Evolutionary conservation across 2,797 vertebrate species (phyloP).

Genomic region (Macropodus opercularis): DNA sequence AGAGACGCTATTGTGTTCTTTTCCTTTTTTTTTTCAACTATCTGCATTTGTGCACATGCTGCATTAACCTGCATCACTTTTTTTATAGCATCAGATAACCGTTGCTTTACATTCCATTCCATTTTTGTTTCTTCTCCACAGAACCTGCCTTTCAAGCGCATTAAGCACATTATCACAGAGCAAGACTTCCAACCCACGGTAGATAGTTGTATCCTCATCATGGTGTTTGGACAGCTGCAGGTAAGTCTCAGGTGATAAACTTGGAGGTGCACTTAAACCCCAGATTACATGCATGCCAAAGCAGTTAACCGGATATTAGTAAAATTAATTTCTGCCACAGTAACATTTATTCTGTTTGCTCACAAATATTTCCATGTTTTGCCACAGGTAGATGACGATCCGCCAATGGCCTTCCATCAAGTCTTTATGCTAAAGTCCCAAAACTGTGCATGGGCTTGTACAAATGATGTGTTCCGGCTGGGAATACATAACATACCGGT

Average conservation of each 20-base stretch:
- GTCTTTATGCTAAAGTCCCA: constrained; percentile 82
- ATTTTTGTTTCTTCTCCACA: constrained; percentile 46
- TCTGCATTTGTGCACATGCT: background rate
- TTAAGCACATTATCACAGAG: constrained; percentile 80
- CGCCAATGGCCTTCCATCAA: constrained; percentile 84
- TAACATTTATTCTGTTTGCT: background rate
- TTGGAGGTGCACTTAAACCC: background rate
- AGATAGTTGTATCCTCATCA: constrained; percentile 80
- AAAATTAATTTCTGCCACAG: background rate
- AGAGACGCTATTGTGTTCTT: background rate
- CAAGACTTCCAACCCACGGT: constrained; percentile 82
- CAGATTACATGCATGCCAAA: background rate
- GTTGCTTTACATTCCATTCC: background rate
- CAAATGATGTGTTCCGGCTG: constrained; percentile 84
- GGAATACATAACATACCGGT: constrained; percentile 82
- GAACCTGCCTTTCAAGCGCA: constrained; percentile 82
- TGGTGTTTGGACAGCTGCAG: constrained; percentile 83
- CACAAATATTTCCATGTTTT: background rate
- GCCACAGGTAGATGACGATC: constrained; percentile 79
- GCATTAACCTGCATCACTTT: background rate
- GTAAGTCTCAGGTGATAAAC: constrained; percentile 50
- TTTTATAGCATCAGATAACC: background rate
- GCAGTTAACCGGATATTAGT: too few species aligned
- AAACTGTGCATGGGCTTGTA: constrained; percentile 80
- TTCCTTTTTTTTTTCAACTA: background rate